phyloP scores from a whole-genome alignment of 2,888 invertebrate genomes.

The Notocelia uddmanniana region DNA sequence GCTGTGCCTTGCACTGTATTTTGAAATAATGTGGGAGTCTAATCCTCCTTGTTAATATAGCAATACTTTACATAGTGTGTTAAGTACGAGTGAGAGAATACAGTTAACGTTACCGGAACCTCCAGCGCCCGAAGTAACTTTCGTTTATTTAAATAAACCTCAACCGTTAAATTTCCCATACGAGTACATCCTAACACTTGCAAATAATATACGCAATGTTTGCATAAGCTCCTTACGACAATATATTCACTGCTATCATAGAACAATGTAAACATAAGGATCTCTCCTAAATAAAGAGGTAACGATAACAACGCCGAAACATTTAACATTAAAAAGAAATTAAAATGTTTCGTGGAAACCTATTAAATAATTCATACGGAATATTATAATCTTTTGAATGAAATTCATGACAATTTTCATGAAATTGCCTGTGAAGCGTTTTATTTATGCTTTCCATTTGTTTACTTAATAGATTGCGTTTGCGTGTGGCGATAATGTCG shows the following conservation, averaged over 20 bases:
- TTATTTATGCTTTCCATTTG: constrained; percentile 20
- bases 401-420: constrained; percentile 12
- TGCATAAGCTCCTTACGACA: constrained; percentile 22
- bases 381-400: constrained; percentile 19
- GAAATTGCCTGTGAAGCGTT: constrained; percentile 23
- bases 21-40: too few species aligned
- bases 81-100: background rate
- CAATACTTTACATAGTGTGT: background rate
- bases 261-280: constrained; percentile 20
- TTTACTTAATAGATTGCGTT: constrained; percentile 17
- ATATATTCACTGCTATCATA: constrained; percentile 19
- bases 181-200: background rate
- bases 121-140: background rate
- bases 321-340: constrained; percentile 31
- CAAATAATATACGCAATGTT: constrained; percentile 21
- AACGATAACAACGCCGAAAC: constrained; percentile 18
- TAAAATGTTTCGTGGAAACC: constrained; percentile 24
- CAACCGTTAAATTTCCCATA: background rate
- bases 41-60: too few species aligned
- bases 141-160: constrained; percentile 10
- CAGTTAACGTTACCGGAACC: background rate
- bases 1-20: too few species aligned
- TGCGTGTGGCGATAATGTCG: background rate
- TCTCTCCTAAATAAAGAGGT: constrained; percentile 20
- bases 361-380: constrained; percentile 32